Conservation (phyloP, 2,888 invertebrate species). For the Melieria crassipennis region DNA sequence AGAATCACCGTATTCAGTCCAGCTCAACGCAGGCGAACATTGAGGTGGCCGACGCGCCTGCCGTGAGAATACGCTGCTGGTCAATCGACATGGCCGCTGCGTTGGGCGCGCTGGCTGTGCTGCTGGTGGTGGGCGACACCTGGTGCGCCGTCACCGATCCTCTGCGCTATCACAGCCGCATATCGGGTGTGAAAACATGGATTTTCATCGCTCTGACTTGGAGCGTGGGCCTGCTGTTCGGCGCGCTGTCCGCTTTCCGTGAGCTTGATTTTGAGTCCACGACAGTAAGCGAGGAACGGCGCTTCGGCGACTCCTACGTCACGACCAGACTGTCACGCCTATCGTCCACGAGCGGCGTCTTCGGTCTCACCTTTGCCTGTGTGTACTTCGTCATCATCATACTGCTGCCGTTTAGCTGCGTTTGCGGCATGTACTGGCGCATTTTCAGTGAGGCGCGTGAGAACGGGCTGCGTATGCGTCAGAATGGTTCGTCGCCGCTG, state of each 20-base stretch:
- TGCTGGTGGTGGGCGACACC: conserved; percentile 68
- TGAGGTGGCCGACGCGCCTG: conserved; percentile 38
- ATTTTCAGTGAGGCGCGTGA: conserved; percentile 66
- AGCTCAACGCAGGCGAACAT: conserved; percentile 17
- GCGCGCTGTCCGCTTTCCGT: conserved; percentile 63
- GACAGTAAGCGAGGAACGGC: conserved; percentile 53
- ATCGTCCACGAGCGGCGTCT: conserved; percentile 38
- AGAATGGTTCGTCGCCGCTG: conserved; percentile 66
- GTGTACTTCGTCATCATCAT: conserved; percentile 65
- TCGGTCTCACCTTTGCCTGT: conserved; percentile 59
- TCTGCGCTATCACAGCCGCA: conserved; percentile 69
- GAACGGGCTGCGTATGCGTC: conserved; percentile 65
- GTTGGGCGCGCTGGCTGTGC: conserved; percentile 63
- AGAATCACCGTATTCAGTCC: conserved; percentile 38
- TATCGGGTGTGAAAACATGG: conserved; percentile 65
- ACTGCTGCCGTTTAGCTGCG: conserved; percentile 64
- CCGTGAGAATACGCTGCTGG: conserved; percentile 58
- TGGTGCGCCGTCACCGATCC: conserved; percentile 72
- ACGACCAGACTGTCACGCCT: conserved; percentile 46
- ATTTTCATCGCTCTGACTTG: conserved; percentile 65
- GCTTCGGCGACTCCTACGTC: conserved; percentile 50
- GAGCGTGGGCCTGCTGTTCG: conserved; percentile 63
- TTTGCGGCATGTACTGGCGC: conserved; percentile 66
- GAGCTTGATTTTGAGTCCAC: conserved; percentile 60
- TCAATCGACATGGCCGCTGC: conserved; percentile 64